phyloP scores from a whole-genome alignment of 1,140 invertebrate species.

The Drosophila teissieri region DNA sequence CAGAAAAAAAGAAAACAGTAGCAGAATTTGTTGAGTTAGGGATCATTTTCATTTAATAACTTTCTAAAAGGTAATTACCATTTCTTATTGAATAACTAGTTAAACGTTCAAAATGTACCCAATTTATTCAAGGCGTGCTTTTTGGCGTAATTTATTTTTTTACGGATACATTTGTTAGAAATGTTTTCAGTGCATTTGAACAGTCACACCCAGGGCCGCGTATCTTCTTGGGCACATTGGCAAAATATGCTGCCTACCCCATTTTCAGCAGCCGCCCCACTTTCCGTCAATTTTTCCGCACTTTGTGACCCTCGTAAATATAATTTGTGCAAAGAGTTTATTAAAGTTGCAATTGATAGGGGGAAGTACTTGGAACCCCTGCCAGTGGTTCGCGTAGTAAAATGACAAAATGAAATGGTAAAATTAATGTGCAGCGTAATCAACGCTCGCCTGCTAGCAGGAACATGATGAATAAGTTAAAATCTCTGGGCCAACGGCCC shows the following conservation, averaged over 20 bases:
- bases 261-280: too few relatives aligned
- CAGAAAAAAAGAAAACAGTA: slow-evolving; percentile 39
- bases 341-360: slow-evolving; percentile 71
- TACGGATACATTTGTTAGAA: too few relatives aligned
- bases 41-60: neutral
- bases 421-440: slow-evolving; percentile 52
- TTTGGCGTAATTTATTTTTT: too few relatives aligned
- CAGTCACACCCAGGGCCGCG: slow-evolving; percentile 40
- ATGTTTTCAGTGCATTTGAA: neutral
- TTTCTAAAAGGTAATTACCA: too few relatives aligned
- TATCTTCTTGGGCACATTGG: slow-evolving; percentile 82
- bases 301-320: slow-evolving; percentile 71
- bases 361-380: neutral
- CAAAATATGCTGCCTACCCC: slow-evolving; percentile 47
- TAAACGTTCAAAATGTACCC: too few relatives aligned
- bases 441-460: slow-evolving; percentile 42
- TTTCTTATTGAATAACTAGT: too few relatives aligned
- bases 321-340: slow-evolving; percentile 76
- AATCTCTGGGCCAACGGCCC: slow-evolving; percentile 46
- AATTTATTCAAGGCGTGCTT: too few relatives aligned
- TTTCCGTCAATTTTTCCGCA: slow-evolving; percentile 45
- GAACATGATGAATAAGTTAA: slow-evolving; percentile 45
- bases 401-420: slow-evolving; percentile 47
- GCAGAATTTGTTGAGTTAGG: too few relatives aligned
- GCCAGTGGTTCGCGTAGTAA: slow-evolving; percentile 29